Conservation (phyloP, 2,113 vertebrate species). For the Chloroceryle aenea region DNA sequence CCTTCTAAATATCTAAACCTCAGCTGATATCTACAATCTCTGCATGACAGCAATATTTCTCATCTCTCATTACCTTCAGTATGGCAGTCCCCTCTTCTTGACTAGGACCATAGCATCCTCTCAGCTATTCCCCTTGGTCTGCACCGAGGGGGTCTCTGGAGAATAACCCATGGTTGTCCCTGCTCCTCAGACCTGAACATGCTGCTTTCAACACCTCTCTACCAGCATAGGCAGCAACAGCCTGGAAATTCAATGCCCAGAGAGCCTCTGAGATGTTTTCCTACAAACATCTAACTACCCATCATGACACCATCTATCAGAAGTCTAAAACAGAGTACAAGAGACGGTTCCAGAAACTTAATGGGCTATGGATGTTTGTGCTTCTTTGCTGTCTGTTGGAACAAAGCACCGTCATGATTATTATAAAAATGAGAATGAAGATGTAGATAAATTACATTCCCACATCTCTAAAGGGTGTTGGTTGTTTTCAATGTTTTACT, state of each 20-base stretch:
- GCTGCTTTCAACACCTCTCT: background rate
- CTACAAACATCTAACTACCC: background rate
- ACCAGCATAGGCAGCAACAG: background rate
- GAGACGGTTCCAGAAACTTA: background rate
- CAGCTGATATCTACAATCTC: background rate
- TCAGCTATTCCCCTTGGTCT: background rate
- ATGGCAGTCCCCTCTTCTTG: background rate
- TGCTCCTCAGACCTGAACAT: background rate
- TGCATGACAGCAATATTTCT: background rate
- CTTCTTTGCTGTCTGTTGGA: background rate
- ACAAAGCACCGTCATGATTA: background rate
- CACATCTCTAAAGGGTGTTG: background rate
- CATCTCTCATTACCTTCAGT: background rate
- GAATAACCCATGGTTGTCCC: background rate
- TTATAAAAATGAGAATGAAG: background rate
- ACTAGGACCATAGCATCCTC: background rate
- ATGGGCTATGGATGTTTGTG: background rate
- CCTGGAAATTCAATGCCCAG: background rate
- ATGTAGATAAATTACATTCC: background rate
- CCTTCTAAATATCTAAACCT: background rate
- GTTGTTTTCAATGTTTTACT: background rate
- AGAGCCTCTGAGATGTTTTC: background rate
- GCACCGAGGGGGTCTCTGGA: background rate
- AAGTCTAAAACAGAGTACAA: background rate
- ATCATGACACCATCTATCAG: background rate